Evolutionary conservation across 2,888 invertebrate genomes (phyloP), one percentile per base, ranked within the genome.

Genomic region (Tenodera sinensis): DNA sequence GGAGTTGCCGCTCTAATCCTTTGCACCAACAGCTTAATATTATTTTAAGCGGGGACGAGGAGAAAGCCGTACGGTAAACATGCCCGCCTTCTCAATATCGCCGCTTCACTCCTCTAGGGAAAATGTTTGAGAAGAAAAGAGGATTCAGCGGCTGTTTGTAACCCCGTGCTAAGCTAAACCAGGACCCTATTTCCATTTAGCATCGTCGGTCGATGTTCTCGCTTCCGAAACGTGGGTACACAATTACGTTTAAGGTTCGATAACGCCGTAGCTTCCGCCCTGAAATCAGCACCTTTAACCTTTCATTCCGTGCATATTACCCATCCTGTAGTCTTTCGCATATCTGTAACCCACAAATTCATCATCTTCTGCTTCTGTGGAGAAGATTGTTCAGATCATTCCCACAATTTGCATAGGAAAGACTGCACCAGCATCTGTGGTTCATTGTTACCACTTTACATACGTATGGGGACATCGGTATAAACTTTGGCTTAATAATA

Each of bases 11-110:
- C 83, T 42, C 28, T 88, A 88, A 88, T 88, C 88, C 88, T 71
- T 88, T 88, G 54, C 85, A 85, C 82, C 84, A 88, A 88, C 88
- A 88, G 85, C 84, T 88, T 85, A 88, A 85, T 85, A 85, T 47
- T 88, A 85, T 81, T 85, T 85, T 88, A 87, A 34, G 54, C 85
- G n/a, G 27, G 84, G 25, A 34, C 42, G 84, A 9, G 20, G 20
- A 54, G 14, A 47, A 85, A 85, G 85, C 85, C 85, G n/a, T 54
- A 47, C 27, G 8, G 85, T 28, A 85, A 85, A 85, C 54, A 47
- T 42, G 34, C 15, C 85, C n/a, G n/a, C n/a, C 84, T 42, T 84
- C 54, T 71, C 54, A 71, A 71, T 71, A 71, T 71, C 54, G 54
- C 54, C 54, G 54, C 54, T 71, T 71, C 54, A 25, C 54, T 71